phyloP scores from a whole-genome alignment of 2,888 invertebrate species.

The Zelleria hepariella region DNA sequence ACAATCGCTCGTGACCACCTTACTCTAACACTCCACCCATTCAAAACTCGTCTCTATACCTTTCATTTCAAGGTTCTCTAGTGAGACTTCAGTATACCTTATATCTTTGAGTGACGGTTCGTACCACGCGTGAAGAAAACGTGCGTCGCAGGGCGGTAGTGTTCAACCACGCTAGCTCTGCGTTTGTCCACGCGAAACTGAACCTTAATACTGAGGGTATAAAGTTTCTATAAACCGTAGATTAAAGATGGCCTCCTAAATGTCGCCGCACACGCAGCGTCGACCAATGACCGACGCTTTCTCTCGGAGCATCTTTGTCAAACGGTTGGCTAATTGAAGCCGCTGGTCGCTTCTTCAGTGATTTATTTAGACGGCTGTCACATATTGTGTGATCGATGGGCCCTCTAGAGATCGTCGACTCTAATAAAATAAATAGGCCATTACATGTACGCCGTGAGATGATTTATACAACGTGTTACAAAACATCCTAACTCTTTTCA shows the following conservation, averaged over 20 bases:
- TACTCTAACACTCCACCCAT: neutral
- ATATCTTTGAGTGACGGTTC: neutral
- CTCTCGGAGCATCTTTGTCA: slow-evolving; percentile 53
- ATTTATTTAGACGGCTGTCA: neutral
- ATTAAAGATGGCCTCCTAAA: slow-evolving; percentile 20
- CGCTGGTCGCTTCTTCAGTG: neutral
- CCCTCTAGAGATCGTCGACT: too few relatives aligned
- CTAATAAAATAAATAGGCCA: too few relatives aligned
- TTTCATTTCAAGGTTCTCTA: neutral
- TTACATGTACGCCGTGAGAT: too few relatives aligned
- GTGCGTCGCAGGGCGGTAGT: slow-evolving; percentile 54
- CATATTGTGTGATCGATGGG: neutral
- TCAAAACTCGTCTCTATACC: neutral
- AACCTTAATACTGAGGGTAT: neutral
- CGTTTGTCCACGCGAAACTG: neutral
- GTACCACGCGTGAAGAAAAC: slow-evolving; percentile 21
- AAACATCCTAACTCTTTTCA: too few relatives aligned
- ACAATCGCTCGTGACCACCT: neutral
- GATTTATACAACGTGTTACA: too few relatives aligned
- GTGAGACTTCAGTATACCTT: neutral
- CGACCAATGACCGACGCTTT: slow-evolving; percentile 72
- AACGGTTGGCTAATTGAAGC: neutral
- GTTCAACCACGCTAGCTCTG: slow-evolving; percentile 31
- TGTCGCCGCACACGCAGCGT: slow-evolving; percentile 53
- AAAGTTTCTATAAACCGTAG: neutral